phyloP scores from a whole-genome alignment of 2,797 vertebrate genomes.

The Tiaroga cobitis region DNA sequence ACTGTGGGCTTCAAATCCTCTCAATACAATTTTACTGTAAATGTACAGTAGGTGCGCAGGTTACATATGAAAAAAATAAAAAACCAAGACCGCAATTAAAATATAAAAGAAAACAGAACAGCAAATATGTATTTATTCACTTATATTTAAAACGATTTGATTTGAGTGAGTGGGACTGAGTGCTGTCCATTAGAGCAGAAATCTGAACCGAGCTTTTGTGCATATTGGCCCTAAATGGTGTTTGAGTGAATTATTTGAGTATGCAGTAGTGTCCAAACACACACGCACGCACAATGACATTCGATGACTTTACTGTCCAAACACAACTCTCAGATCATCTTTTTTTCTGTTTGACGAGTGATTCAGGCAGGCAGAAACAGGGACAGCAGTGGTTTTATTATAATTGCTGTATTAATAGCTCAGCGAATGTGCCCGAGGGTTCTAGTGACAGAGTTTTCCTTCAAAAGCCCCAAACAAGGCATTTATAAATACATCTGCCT shows the following conservation, averaged over 20 bases:
- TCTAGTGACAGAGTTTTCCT: slow-evolving; percentile 66
- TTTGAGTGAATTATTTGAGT: no score
- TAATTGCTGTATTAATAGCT: slow-evolving; percentile 68
- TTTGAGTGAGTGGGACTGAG: background rate
- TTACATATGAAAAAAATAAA: no score
- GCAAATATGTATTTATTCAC: background rate
- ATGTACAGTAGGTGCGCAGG: background rate
- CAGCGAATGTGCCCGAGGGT: slow-evolving; percentile 64
- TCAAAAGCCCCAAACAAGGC: slow-evolving; percentile 68
- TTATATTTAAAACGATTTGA: background rate
- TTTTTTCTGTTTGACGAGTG: background rate
- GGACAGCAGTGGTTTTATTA: slow-evolving; percentile 42
- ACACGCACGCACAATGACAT: slow-evolving; percentile 1
- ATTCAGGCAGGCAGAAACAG: background rate
- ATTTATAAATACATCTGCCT: slow-evolving; percentile 75
- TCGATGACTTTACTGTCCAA: background rate
- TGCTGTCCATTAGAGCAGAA: background rate
- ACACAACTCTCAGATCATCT: background rate
- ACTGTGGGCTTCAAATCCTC: background rate
- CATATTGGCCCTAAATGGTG: background rate
- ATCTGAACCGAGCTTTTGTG: background rate
- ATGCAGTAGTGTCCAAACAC: no score
- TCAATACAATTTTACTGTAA: background rate
- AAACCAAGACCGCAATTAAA: background rate
- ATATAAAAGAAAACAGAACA: background rate